Conservation (phyloP, 1,140 invertebrate species). For the Bombus superbus region DNA sequence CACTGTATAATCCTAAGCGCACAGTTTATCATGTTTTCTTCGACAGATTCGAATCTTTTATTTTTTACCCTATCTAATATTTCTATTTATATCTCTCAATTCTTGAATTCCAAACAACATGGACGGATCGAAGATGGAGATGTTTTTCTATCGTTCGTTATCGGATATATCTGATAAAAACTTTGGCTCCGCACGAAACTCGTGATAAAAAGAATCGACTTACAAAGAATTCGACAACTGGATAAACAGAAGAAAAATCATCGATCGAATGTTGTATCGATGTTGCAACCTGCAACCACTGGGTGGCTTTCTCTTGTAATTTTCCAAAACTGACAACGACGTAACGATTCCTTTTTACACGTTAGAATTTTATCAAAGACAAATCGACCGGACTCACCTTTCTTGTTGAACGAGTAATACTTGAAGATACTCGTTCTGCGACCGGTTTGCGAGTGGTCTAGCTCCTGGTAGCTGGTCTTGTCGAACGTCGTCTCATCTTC, state of each 20-base stretch:
- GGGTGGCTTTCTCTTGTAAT: neutral
- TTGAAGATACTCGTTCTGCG: constrained; percentile 73
- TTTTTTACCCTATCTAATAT: no score
- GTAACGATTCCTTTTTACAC: no score
- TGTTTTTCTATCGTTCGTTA: neutral
- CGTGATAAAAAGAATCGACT: neutral
- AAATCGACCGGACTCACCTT: constrained; percentile 54
- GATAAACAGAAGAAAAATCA: neutral
- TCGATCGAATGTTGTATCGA: neutral
- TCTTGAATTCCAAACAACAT: neutral
- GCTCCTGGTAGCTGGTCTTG: constrained; percentile 36
- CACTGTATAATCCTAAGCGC: no score
- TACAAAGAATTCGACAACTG: neutral
- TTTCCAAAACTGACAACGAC: neutral
- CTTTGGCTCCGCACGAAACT: no score
- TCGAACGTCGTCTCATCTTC: constrained; percentile 31
- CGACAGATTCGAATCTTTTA: neutral
- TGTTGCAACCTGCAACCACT: neutral
- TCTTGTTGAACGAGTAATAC: constrained; percentile 66
- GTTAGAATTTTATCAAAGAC: neutral
- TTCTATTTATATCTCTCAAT: neutral
- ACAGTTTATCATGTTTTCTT: neutral
- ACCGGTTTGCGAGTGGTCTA: constrained; percentile 57
- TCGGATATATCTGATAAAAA: neutral
- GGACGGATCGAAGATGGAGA: neutral